phyloP scores from a whole-genome alignment of 1,140 invertebrate genomes.

The Apis dorsata region DNA sequence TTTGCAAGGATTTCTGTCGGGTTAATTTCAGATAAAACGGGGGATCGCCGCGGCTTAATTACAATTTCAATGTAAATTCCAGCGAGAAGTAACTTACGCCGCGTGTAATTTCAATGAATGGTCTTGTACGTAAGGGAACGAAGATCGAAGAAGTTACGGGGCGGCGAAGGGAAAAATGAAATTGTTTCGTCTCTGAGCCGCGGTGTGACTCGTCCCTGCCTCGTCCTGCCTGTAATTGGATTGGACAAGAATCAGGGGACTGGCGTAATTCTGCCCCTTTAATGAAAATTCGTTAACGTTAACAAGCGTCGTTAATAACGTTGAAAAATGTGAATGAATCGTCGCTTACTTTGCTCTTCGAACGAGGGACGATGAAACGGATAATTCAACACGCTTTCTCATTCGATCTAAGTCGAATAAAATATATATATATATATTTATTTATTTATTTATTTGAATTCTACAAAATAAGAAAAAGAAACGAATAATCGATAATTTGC shows the following conservation, averaged over 20 bases:
- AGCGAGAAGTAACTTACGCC: conserved; percentile 50
- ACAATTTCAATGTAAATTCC: conserved; percentile 53
- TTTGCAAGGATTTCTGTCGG: conserved; percentile 26
- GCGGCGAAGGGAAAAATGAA: conserved; percentile 40
- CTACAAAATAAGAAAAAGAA: no score
- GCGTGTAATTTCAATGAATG: conserved; percentile 51
- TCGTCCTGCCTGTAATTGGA: conserved; percentile 33
- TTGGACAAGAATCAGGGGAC: conserved; percentile 30
- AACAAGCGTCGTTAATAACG: conserved; percentile 22
- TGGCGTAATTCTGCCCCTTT: conserved; percentile 27
- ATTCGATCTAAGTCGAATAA: not conserved
- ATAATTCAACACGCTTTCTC: not conserved
- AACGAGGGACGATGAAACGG: not conserved
- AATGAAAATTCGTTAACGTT: conserved; percentile 38
- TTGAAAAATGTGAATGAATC: conserved; percentile 28
- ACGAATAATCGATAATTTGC: no score
- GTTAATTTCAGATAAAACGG: conserved; percentile 52
- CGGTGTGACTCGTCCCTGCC: not conserved
- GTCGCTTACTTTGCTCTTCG: not conserved
- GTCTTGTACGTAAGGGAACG: not conserved
- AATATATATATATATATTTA: no score
- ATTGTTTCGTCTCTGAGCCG: conserved; percentile 17
- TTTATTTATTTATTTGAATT: no score
- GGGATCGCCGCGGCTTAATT: conserved; percentile 50
- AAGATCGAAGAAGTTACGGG: conserved; percentile 20